Evolutionary conservation across 1,140 invertebrate genomes (phyloP).

Genomic region (Aphelenchoides avenae): DNA sequence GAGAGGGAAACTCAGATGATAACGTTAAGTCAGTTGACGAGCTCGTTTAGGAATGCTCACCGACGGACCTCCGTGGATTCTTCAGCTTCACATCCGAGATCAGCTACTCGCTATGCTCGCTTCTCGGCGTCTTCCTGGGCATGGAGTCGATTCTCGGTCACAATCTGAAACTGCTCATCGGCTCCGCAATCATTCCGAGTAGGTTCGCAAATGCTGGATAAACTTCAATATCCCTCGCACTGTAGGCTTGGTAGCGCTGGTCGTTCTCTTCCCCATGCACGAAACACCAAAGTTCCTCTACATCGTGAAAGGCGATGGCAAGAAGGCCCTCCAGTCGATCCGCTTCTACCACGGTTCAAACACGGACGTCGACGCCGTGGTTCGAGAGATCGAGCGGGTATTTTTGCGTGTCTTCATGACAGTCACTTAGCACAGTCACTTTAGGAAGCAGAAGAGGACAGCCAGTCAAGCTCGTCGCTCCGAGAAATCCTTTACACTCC

Average conservation of each 20-base stretch:
- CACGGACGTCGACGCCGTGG: slow-evolving; percentile 14
- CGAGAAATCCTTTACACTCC: slow-evolving; percentile 30
- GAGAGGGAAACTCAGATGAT: too few species aligned
- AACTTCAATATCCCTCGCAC: not conserved
- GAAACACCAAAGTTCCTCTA: slow-evolving; percentile 36
- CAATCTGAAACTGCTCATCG: slow-evolving; percentile 20
- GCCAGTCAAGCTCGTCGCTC: slow-evolving; percentile 15
- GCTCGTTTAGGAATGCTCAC: slow-evolving; percentile 29
- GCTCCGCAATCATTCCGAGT: slow-evolving; percentile 34
- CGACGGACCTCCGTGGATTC: slow-evolving; percentile 18
- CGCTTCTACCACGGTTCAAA: slow-evolving; percentile 30
- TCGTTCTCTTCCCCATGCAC: slow-evolving; percentile 27
- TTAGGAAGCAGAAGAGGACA: slow-evolving; percentile 28
- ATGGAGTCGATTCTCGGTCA: slow-evolving; percentile 29
- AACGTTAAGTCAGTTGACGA: not conserved
- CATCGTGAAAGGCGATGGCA: slow-evolving; percentile 20
- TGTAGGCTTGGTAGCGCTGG: slow-evolving; percentile 20
- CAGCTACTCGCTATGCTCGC: slow-evolving; percentile 10
- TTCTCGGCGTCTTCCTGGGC: slow-evolving; percentile 32
- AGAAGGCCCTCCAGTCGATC: slow-evolving; percentile 21
- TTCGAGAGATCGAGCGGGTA: slow-evolving; percentile 28
- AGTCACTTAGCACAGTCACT: not conserved
- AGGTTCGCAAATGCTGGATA: not conserved
- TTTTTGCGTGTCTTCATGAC: slow-evolving; percentile 4
- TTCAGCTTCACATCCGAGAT: slow-evolving; percentile 24